A percentile compares a stretch with the other conserved stretches of the same genome.
Conservation (phyloP, 2,888 invertebrate species). For the Habrosyne pyritoides region DNA sequence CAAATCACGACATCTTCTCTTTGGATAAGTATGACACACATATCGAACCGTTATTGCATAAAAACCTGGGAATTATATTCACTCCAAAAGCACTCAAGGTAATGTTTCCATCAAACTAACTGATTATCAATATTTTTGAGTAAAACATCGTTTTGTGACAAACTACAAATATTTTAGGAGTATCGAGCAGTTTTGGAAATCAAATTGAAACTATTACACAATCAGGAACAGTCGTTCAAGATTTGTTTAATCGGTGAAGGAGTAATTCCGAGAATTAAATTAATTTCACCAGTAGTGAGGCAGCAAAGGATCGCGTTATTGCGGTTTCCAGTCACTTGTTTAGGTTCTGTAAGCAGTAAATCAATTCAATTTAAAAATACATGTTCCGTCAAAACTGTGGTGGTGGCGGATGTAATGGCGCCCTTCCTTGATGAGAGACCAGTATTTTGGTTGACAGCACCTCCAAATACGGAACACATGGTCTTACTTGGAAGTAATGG, state of each 20-base stretch:
- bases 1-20: conserved; percentile 60
- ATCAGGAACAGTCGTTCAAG: conserved; percentile 66
- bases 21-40: conserved; percentile 71
- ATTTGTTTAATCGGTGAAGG: conserved; percentile 76
- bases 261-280: conserved; percentile 67
- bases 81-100: conserved; percentile 69
- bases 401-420: conserved; percentile 49
- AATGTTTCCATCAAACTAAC: conserved; percentile 12
- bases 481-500: conserved; percentile 48
- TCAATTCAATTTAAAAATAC: conserved; percentile 66
- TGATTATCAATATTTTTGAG: not conserved
- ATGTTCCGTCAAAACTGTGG: conserved; percentile 55
- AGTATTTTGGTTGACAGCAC: conserved; percentile 60
- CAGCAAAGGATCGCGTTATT: conserved; percentile 53
- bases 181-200: conserved; percentile 74
- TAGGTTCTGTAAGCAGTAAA: conserved; percentile 62
- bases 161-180: conserved; percentile 52
- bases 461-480: conserved; percentile 41
- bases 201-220: conserved; percentile 66
- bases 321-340: conserved; percentile 68
- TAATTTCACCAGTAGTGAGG: conserved; percentile 54
- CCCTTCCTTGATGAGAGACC: conserved; percentile 50
- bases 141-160: conserved; percentile 6
- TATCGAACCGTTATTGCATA: conserved; percentile 73
- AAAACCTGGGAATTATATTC: conserved; percentile 67